Base-by-base conservation (phyloP, 2,888 invertebrate genomes). In the Caenorhabditis sp. region DNA sequence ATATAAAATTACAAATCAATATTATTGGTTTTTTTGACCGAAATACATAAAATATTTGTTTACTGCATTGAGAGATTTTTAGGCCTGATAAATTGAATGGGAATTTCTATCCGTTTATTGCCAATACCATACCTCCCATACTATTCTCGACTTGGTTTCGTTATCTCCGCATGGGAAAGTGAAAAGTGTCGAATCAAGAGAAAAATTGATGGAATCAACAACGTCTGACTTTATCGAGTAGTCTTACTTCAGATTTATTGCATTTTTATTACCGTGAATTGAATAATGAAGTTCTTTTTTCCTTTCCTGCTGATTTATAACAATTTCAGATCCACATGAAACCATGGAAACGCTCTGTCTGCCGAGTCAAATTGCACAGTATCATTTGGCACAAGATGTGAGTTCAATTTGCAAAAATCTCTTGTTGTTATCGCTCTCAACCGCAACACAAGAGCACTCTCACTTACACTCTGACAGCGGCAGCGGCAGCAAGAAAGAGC, bases 151-250 rank as follows among this genome's bases (percentile, higher is more conserved):
- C 12, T 54, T 5, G 51, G 22, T 26, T 54, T 68, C 41, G 76
- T 77, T 79, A 79, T 79, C 79, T 79, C 70, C 79, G 79, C 56
- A 64, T 56, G 54, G 64, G 72, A 76, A 79, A 70, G 77, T 69
- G 63, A 79, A 70, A 79, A 51, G 79, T 79, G 79, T 79, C 70
- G 44, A 79, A 31, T 38, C 41, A 31, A 19, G 56, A 51, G 49
- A 68, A n/a, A 66, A 58, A 77, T 54, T 51, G 51, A 47, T 59
- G 66, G 44, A 22, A 69, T 31, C 56, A 51, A 77, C 64, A 70
- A 79, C 70, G 79, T 61, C 61, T 59, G 35, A 61, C 24, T 72
- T 61, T 59, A 56, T 70, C 59, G 26, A 58, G 44, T 47, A 31
- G 22, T 35, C n/a, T 59, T 44, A 22, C 44, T 61, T 56, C 31